Conservation (phyloP, 2,797 vertebrate species). For the Meriones psammophilus region DNA sequence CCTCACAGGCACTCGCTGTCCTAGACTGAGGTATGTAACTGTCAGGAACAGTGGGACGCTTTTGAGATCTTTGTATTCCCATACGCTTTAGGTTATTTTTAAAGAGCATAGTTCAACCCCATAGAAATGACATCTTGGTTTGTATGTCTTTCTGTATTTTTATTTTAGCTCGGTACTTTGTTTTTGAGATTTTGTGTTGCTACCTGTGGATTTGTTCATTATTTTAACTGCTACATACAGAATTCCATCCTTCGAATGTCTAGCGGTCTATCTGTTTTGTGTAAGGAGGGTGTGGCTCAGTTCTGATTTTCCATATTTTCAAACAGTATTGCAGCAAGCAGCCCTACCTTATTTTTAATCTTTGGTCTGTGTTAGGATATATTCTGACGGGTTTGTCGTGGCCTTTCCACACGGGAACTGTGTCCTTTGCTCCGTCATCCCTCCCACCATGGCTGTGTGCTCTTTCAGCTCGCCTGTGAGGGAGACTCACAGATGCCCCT, state of each 20-base stretch:
- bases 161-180: background rate
- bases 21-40: background rate
- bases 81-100: background rate
- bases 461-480: background rate
- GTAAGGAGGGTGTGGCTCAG: slow-evolving; percentile 36
- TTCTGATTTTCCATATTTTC: slow-evolving; percentile 20
- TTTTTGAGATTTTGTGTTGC: slow-evolving; percentile 54
- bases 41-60: background rate
- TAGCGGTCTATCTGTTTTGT: slow-evolving; percentile 23
- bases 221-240: slow-evolving; percentile 2
- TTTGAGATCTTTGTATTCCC: background rate
- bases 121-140: background rate
- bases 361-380: too few species aligned
- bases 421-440: background rate
- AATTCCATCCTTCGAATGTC: background rate
- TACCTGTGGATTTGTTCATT: slow-evolving; percentile 5
- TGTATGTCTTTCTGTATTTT: slow-evolving; percentile 7
- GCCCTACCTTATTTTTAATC: background rate
- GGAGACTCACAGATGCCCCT: background rate
- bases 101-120: background rate
- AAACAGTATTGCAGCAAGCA: background rate
- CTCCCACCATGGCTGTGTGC: background rate
- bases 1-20: background rate
- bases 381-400: background rate
- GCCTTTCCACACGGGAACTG: background rate